Percentiles rank a stretch among this genome's conserved stretches.
Conservation (phyloP, 2,888 invertebrate species). For the Creontiades dilutus region DNA sequence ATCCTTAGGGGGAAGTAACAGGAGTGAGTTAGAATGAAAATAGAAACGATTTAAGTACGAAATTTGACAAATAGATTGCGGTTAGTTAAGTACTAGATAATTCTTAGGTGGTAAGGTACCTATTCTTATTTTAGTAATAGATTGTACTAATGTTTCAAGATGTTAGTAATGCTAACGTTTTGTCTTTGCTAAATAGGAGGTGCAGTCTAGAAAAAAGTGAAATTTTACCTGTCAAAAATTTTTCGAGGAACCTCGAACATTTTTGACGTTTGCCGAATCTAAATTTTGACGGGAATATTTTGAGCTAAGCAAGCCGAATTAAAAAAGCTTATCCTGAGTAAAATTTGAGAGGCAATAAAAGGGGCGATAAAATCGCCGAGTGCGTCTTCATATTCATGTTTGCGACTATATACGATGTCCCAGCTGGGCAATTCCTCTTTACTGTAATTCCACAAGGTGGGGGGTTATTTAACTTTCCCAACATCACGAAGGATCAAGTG, state of each 20-base stretch:
- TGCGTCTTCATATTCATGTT: too few relatives aligned
- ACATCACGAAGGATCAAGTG: too few relatives aligned
- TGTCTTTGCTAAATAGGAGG: neutral
- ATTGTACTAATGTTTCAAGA: neutral
- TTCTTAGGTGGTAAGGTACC: neutral
- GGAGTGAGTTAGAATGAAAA: neutral
- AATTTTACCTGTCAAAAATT: neutral
- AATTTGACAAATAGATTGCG: neutral
- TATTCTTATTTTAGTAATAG: neutral
- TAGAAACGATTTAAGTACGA: conserved; percentile 14
- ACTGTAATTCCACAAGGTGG: too few relatives aligned
- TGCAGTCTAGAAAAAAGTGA: conserved; percentile 16
- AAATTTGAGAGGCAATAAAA: neutral
- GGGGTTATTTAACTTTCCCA: too few relatives aligned
- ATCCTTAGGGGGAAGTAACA: neutral
- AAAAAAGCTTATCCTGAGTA: neutral
- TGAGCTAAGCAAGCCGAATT: too few relatives aligned
- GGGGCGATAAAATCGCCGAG: neutral
- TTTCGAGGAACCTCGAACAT: too few relatives aligned
- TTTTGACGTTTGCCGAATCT: too few relatives aligned
- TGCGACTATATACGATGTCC: too few relatives aligned
- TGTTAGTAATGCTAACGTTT: neutral
- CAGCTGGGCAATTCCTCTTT: too few relatives aligned
- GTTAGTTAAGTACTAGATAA: conserved; percentile 21
- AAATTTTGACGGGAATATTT: too few relatives aligned